Percentiles rank a stretch among this genome's conserved stretches.
Conservation (phyloP, 2,888 invertebrate species). For the Troides helena region DNA sequence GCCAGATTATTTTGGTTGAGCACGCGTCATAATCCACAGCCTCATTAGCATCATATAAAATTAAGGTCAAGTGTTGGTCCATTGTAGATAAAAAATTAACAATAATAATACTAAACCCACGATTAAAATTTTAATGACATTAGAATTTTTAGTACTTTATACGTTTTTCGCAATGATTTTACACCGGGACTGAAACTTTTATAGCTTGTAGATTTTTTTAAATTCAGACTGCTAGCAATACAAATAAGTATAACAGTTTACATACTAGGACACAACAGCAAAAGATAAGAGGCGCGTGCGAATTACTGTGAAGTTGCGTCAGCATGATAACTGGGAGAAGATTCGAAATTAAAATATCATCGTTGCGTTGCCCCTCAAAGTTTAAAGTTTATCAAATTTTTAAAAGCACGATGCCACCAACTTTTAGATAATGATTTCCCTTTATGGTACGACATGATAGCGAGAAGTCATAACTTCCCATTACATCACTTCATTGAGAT, state of each 20-base stretch:
- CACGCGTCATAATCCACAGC: too few relatives aligned
- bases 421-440: conserved; percentile 31
- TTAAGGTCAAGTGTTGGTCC: too few relatives aligned
- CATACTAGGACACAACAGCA: conserved; percentile 15
- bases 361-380: conserved; percentile 43
- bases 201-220: neutral
- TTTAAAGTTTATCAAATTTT: conserved; percentile 56
- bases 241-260: conserved; percentile 2
- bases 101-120: too few relatives aligned
- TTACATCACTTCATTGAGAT: conserved; percentile 18
- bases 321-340: conserved; percentile 32
- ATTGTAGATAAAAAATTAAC: too few relatives aligned
- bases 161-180: neutral
- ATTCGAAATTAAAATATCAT: conserved; percentile 47
- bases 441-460: conserved; percentile 25
- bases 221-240: neutral
- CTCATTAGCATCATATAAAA: too few relatives aligned
- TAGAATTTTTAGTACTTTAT: too few relatives aligned
- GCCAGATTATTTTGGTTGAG: too few relatives aligned
- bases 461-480: conserved; percentile 23
- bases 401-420: conserved; percentile 35
- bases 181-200: neutral
- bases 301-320: conserved; percentile 34
- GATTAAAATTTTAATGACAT: too few relatives aligned
- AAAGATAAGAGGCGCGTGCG: conserved; percentile 19